Evolutionary conservation across 1,140 invertebrate species (phyloP).

Genomic region (Agrypnia vestita): DNA sequence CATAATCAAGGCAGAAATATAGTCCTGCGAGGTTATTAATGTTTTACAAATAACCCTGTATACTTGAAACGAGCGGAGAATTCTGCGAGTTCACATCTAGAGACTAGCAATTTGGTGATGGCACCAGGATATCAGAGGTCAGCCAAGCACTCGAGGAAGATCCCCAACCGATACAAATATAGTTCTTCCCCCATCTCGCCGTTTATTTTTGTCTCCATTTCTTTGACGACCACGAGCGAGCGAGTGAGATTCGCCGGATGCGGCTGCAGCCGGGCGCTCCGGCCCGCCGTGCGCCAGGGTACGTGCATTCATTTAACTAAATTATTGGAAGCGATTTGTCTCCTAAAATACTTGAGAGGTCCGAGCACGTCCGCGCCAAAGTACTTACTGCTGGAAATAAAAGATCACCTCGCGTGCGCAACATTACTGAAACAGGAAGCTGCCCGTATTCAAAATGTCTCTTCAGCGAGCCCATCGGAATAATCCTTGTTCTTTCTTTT

Average conservation of each 20-base stretch:
- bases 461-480: too few relatives aligned
- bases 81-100: not conserved
- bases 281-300: not conserved
- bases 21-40: too few relatives aligned
- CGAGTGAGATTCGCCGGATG: conserved; percentile 24
- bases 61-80: too few relatives aligned
- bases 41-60: too few relatives aligned
- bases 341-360: not conserved
- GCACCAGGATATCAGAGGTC: conserved; percentile 13
- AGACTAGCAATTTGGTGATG: not conserved
- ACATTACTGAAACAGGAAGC: not conserved
- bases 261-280: conserved; percentile 12
- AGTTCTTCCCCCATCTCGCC: conserved; percentile 23
- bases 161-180: conserved; percentile 25
- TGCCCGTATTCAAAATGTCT: too few relatives aligned
- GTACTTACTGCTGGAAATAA: not conserved
- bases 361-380: not conserved
- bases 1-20: too few relatives aligned
- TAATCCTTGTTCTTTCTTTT: too few relatives aligned
- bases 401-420: not conserved
- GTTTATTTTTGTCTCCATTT: conserved; percentile 30
- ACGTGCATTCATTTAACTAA: conserved; percentile 35
- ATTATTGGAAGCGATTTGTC: conserved; percentile 41
- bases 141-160: conserved; percentile 29
- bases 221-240: not conserved